Evolutionary conservation across 2,797 vertebrate genomes (phyloP).

Genomic region (Hylomyscus alleni): DNA sequence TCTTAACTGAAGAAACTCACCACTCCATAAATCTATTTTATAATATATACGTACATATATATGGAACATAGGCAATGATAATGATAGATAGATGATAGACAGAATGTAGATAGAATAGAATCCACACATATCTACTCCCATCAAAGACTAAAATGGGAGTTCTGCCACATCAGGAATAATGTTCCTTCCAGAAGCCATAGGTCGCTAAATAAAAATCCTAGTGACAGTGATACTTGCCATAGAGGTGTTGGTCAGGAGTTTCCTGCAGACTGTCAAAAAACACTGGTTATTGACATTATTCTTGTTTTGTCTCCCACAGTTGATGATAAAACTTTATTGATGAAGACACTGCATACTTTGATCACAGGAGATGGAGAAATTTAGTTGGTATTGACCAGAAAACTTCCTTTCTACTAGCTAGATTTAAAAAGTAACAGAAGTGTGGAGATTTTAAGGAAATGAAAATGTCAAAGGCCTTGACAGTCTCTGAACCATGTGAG

Average conservation of each 20-base stretch:
- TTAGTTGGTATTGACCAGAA: not conserved
- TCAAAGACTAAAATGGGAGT: not conserved
- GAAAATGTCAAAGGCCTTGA: not conserved
- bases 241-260: not conserved
- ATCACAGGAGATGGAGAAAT: not conserved
- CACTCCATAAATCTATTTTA: not conserved
- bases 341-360: not conserved
- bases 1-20: not conserved
- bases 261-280: not conserved
- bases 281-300: not conserved
- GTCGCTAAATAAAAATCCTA: not conserved
- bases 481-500: not conserved
- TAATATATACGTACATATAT: not conserved
- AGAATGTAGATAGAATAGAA: not conserved
- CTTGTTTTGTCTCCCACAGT: not conserved
- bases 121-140: not conserved
- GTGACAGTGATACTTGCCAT: not conserved
- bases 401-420: not conserved
- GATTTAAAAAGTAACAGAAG: no score
- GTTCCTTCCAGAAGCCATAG: not conserved
- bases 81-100: not conserved
- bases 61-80: not conserved
- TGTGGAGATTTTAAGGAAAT: not conserved
- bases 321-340: not conserved
- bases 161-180: not conserved